Conservation (phyloP, 2,113 vertebrate species). For the Canis aureus region DNA sequence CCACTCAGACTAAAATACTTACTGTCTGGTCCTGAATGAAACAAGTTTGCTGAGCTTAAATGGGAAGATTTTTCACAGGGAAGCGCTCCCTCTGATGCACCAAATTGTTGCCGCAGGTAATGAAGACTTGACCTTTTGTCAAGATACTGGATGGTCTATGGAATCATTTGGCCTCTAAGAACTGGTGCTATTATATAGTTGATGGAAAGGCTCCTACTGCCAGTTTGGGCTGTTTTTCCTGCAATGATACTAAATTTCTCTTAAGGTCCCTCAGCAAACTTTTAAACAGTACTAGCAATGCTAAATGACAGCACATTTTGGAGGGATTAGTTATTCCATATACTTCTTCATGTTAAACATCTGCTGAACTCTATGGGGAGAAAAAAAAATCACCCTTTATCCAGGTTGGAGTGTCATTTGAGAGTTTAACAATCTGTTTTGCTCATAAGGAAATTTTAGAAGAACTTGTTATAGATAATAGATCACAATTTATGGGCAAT, state of each 20-base stretch:
- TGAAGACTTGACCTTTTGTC: background rate
- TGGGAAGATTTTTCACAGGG: background rate
- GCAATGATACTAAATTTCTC: background rate
- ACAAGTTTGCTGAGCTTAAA: background rate
- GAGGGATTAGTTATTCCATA: background rate
- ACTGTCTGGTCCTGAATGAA: background rate
- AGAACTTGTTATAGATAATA: constrained; percentile 20
- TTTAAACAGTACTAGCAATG: background rate
- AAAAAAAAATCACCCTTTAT: background rate
- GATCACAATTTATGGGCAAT: background rate
- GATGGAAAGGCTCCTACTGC: background rate
- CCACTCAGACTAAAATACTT: background rate
- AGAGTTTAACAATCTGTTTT: constrained; percentile 47
- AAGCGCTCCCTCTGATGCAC: background rate
- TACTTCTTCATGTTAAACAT: background rate
- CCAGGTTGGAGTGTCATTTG: background rate
- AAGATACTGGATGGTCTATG: background rate
- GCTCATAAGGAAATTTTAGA: constrained; percentile 18
- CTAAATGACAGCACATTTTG: background rate
- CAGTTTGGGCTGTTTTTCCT: background rate
- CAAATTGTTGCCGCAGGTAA: background rate
- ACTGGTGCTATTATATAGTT: background rate
- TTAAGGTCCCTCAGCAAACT: background rate
- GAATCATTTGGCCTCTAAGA: background rate
- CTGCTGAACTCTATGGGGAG: background rate